These are phyloP conservation scores for Channa argus DNA, from an alignment of 2,113 vertebrate species.

Conservation along the genomic window DNA sequence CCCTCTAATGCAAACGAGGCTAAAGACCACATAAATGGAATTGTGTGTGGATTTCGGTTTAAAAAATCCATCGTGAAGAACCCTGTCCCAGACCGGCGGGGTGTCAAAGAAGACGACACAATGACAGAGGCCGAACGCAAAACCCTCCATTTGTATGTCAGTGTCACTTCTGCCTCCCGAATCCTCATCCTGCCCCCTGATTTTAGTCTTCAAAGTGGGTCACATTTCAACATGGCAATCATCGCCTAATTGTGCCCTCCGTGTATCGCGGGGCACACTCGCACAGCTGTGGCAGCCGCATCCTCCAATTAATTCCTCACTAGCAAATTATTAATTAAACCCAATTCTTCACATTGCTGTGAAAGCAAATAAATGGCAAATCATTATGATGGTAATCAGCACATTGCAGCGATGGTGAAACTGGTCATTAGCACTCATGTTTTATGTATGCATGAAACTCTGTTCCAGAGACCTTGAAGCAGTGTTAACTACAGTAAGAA, in stretches of 20 bases:
- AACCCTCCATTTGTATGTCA: conserved; percentile 56
- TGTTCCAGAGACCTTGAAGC: conserved; percentile 55
- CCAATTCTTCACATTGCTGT: conserved; percentile 71
- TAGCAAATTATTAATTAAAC: conserved; percentile 79
- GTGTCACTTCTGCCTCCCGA: conserved; percentile 22
- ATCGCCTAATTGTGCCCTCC: conserved; percentile 64
- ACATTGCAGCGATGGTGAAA: conserved; percentile 74
- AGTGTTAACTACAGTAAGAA: conserved; percentile 37
- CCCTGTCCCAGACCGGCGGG: conserved; percentile 8
- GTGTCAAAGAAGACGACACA: conserved; percentile 21
- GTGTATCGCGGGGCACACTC: conserved; percentile 40
- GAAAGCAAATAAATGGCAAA: conserved; percentile 74
- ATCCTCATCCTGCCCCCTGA: not conserved
- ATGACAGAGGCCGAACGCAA: conserved; percentile 29
- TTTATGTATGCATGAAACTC: conserved; percentile 71
- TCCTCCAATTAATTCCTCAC: conserved; percentile 77
- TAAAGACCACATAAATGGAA: not conserved
- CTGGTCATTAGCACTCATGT: conserved; percentile 78
- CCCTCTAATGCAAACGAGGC: conserved; percentile 7
- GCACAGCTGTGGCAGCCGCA: conserved; percentile 56
- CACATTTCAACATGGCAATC: conserved; percentile 60
- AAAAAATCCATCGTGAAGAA: conserved; percentile 8
- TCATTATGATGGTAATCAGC: conserved; percentile 78
- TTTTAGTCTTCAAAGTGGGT: conserved; percentile 52
- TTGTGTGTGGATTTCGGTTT: not conserved